These are phyloP conservation scores for Syngnathus scovelli DNA, from an alignment of 2,113 vertebrate genomes.

Conservation along the genomic window DNA sequence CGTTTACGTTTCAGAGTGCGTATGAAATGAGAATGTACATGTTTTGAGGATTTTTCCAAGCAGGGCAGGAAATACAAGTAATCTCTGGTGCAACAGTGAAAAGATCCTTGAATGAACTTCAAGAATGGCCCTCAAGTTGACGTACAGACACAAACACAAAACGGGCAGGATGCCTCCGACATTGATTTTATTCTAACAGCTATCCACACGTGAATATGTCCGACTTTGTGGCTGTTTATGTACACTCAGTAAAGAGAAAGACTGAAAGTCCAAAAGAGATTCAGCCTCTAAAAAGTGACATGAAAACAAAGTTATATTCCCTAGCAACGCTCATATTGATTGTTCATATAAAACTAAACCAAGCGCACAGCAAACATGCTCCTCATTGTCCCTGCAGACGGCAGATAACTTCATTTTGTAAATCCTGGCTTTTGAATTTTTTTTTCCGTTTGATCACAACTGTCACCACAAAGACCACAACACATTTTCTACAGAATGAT, in stretches of 20 bases:
- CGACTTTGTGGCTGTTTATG: conserved; percentile 39
- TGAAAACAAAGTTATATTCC: conserved; percentile 41
- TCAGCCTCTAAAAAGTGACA: conserved; percentile 38
- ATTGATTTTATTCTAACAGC: conserved; percentile 61
- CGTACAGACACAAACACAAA: conserved; percentile 47
- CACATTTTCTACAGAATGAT: conserved; percentile 49
- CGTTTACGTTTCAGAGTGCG: background rate
- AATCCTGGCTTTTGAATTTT: conserved; percentile 33
- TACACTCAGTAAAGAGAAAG: conserved; percentile 17
- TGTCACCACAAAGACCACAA: conserved; percentile 60
- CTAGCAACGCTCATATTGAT: conserved; percentile 22
- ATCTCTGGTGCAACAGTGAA: conserved; percentile 4
- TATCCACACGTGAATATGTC: conserved; percentile 54
- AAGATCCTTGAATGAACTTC: conserved; percentile 12
- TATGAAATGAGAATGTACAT: conserved; percentile 9
- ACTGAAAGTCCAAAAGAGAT: conserved; percentile 50
- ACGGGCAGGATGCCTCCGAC: conserved; percentile 32
- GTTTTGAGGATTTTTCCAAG: conserved; percentile 11
- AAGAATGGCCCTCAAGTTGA: conserved; percentile 33
- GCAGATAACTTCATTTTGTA: conserved; percentile 39
- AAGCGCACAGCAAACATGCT: background rate
- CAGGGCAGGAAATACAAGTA: background rate
- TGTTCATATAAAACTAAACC: conserved; percentile 15
- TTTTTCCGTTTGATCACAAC: conserved; percentile 35
- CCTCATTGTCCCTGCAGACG: conserved; percentile 30